A percentile compares a stretch with the other conserved stretches of the same genome.
Evolutionary conservation across 30 jellyfish, hydroid and myxozoan genomes (phyloP).

Genomic region (Rhopilema esculentum): DNA sequence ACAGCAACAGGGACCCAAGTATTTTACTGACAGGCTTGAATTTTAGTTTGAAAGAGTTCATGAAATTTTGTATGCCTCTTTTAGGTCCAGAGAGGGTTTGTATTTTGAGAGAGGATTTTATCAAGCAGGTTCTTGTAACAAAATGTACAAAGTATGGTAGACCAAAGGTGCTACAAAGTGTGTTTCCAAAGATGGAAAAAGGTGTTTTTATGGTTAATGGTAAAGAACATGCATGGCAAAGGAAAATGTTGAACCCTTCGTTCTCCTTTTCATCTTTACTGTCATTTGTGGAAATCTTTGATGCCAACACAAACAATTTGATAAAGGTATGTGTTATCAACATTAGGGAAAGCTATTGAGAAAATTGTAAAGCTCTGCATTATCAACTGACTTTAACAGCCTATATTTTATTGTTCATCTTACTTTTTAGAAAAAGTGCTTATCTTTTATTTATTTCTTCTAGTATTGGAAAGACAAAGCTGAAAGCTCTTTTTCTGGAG

Average conservation of each 20-base stretch:
- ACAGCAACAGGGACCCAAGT: too few species aligned
- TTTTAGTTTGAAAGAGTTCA: too few species aligned
- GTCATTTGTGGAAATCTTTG: slow-evolving; percentile 42
- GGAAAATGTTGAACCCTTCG: slow-evolving; percentile 68
- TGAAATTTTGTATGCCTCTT: too few species aligned
- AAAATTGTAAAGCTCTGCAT: neutral
- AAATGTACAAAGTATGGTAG: neutral
- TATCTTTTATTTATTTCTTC: neutral
- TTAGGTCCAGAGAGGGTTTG: neutral
- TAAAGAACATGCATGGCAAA: slow-evolving; percentile 70
- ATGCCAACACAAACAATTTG: slow-evolving; percentile 7
- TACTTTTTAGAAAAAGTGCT: neutral
- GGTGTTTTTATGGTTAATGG: slow-evolving; percentile 64
- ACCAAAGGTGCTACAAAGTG: neutral
- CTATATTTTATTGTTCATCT: neutral
- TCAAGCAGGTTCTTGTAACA: slow-evolving; percentile 19
- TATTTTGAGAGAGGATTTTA: slow-evolving; percentile 8
- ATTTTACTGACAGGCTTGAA: too few species aligned
- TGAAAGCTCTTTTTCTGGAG: slow-evolving; percentile 17
- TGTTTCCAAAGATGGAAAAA: slow-evolving; percentile 21
- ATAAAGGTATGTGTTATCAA: slow-evolving; percentile 15
- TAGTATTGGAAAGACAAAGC: slow-evolving; percentile 47
- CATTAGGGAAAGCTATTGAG: neutral
- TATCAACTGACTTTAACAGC: neutral
- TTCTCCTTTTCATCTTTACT: slow-evolving; percentile 48